These are phyloP conservation scores for Pachycephala philippinensis DNA, from an alignment of 2,113 vertebrate species.

Conservation along the genomic window DNA sequence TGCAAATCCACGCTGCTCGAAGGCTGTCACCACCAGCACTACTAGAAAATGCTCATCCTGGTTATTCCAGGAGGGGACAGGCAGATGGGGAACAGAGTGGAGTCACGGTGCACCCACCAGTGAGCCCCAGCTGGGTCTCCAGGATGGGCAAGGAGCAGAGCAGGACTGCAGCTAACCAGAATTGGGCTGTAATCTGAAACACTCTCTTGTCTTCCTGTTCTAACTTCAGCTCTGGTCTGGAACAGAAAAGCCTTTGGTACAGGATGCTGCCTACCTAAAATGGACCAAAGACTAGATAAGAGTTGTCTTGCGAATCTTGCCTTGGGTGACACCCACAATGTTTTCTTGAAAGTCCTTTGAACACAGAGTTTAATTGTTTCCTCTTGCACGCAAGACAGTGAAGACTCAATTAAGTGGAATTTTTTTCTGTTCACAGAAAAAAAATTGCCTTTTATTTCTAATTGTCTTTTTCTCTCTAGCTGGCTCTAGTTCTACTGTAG, in stretches of 20 bases:
- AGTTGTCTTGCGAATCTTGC: background rate
- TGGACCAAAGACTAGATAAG: background rate
- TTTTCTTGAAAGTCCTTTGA: background rate
- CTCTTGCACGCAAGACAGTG: background rate
- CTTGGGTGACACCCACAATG: background rate
- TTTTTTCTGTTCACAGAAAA: background rate
- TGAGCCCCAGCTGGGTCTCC: background rate
- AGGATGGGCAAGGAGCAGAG: background rate
- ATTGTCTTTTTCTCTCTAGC: background rate
- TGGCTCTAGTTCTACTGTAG: background rate
- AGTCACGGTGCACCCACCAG: accelerated
- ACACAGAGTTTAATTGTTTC: background rate
- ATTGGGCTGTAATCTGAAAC: background rate
- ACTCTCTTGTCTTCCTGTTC: background rate
- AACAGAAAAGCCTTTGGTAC: background rate
- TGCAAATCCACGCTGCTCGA: background rate
- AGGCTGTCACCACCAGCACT: background rate
- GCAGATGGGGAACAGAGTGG: background rate
- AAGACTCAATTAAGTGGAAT: background rate
- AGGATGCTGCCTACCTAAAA: background rate
- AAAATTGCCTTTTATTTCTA: background rate
- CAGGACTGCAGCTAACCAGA: background rate
- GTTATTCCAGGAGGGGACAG: background rate
- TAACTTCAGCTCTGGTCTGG: background rate
- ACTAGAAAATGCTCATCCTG: background rate